Evolutionary conservation across 2,113 vertebrate genomes (phyloP), one percentile per base, ranked within the genome.

Genomic region (Leptocoma aspasia): DNA sequence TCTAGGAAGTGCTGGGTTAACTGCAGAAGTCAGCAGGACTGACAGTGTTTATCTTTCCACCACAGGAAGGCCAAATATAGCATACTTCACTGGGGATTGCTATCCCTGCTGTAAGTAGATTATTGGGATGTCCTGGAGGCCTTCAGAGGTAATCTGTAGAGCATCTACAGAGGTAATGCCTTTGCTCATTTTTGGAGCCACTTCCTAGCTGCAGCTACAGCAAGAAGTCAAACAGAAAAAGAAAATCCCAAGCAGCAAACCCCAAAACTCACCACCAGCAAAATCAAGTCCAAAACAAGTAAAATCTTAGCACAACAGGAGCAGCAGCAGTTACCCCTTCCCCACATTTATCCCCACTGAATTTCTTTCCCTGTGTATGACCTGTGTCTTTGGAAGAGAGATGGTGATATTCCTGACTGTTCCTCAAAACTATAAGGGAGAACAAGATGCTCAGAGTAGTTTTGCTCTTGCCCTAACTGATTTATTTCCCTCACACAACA

Each of bases 131-230:
- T 30, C 21, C 39, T 73, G 61, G 21, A 71, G n/a, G 5, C 47
- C 42, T 86, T 61, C 23, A 54, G 33, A 22, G 31, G 24, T 52
- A 57, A 42, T 49, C 16, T 17, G 12, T 7, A 59, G 53, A 42
- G 20, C 42, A 37, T 30, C 35, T 71, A 21, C 42, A 73, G 22
- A 23, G 8, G 1, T 37, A 54, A 57, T 24, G 45, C 30, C 23
- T 27, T 47, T 0, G 0, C 42, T 56, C 22, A 12, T 50, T 91
- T 83, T 65, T 39, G 15, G 35, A 83, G 28, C 21, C 1, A 0
- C 13, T 75, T 10, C 15, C 11, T 60, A 69, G 27, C 12, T 81
- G 54, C 45, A 65, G 27, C 68, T 89, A 21, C 15, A 23, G 35
- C 20, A 72, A 33, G 35, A 88, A 59, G 21, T 24, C 35, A 81